Base-by-base conservation (phyloP, 1,140 invertebrate genomes). In the Diorhabda elongata region DNA sequence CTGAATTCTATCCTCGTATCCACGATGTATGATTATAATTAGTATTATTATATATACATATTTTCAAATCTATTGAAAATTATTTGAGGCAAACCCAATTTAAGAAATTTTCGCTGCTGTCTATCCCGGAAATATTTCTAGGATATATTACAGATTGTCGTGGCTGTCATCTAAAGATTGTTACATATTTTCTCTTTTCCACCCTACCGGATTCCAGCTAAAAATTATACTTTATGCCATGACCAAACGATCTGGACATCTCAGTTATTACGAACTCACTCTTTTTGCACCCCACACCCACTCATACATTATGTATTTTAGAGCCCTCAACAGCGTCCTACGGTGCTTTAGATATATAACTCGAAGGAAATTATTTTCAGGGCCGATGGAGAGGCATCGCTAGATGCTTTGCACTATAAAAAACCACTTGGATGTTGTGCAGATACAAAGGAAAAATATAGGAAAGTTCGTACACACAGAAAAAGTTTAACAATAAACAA, bases 141-240 rank as follows among this genome's bases (percentile, higher is more conserved):
- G 68, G 57, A 65, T 63, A 64, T 52, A 59, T 58, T 61, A 58
- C 69, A 47, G 47, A 67, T 61, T 67, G 69, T 64, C 64, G 62
- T 43, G 68, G 72, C 71, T 73, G 73, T 70, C 74, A 71, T 47
- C 67, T 57, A 44, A 69, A 74, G 74, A 77, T 69, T 73, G 69
- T 77, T 75, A 77, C 76, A 77, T 77, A 77, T 77, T 77, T 75
- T 71, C 72, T 75, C 66, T 65, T 70, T 77, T 77, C 73, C 75
- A 67, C 68, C 67, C 74, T 67, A 76, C 66, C 73, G 70, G 68
- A 47, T 71, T 73, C 65, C 65, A 70, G 72, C 74, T 74, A 75
- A 77, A 77, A 77, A 77, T 77, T 75, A 76, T 76, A 74, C 73
- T 69, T 74, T 68, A 61, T 68, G 72, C 72, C 73, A 75, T 77